Base-by-base conservation (phyloP, 2,888 invertebrate genomes). In the Drosophila parthenogenetica region DNA sequence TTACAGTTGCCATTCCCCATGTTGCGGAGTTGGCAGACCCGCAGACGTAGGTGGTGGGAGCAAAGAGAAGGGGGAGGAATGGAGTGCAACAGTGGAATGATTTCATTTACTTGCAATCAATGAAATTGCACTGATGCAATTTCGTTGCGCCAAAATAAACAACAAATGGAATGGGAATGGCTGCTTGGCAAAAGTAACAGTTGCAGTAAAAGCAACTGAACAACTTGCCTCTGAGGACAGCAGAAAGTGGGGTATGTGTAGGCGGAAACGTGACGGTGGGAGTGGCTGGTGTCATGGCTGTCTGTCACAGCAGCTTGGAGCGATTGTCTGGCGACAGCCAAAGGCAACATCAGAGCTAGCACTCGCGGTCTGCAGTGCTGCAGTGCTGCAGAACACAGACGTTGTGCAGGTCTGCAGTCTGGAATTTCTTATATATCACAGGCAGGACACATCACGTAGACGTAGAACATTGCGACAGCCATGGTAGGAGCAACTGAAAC, bases 21-120 rank as follows among this genome's bases (percentile, higher is more conserved):
- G 3, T 2, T 7, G 17, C 13, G 32, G 16, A 32, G 3, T 17
- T 10, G 37, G 22, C 2, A 29, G 29, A 29, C 29, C 8, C 29
- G 8, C 29, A 29, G 29, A 8, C 29, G 29, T 8, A 5, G 8
- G 2, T 13, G 10, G 4, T 13, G 0, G 2, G 32, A 5, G 10
- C 10, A 13, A 1, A 13, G 14, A n/a, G 14, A 2, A 11, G 11
- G 10, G 17, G 29, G 46, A 19, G 8, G 11, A 37, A 19, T 19
- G 42, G 29, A 61, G 66, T 46, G 43, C 63, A 58, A 69, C 72
- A 60, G 29, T 53, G 73, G 73, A 87, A 89, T 85, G 85, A 85
- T 89, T 85, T 85, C 85, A 85, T 85, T 85, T 85, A 87, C 88
- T 85, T 87, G 88, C 89, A 89, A 85, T 85, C 85, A 85, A 85